phyloP scores from a whole-genome alignment of 2,113 vertebrate species.

The Mesocricetus auratus region DNA sequence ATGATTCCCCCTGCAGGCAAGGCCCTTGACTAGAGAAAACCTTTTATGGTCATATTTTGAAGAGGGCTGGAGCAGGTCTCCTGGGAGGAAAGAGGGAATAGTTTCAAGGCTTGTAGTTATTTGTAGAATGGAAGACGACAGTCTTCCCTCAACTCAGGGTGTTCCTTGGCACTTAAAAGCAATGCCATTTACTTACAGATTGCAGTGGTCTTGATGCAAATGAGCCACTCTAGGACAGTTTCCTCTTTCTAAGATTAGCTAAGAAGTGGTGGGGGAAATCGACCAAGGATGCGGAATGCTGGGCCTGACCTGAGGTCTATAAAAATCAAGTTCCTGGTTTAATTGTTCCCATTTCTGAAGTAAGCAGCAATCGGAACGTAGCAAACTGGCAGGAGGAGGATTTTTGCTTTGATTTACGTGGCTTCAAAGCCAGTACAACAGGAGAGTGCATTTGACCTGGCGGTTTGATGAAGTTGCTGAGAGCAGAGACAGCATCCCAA shows the following conservation, averaged over 20 bases:
- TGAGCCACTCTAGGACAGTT: constrained; percentile 63
- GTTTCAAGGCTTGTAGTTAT: constrained; percentile 63
- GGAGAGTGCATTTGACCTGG: background rate
- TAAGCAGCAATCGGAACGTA: constrained; percentile 68
- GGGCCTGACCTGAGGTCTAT: constrained; percentile 60
- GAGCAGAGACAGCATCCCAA: background rate
- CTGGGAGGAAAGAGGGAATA: constrained; percentile 47
- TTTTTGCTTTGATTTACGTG: constrained; percentile 44
- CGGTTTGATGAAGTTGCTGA: background rate
- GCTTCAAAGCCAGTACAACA: background rate
- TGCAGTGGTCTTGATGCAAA: constrained; percentile 70
- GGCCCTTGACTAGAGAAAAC: background rate
- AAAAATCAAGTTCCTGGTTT: constrained; percentile 68
- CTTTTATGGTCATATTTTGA: constrained; percentile 48
- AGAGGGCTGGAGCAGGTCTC: background rate
- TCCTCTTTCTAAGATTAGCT: constrained; percentile 64
- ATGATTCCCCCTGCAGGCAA: background rate
- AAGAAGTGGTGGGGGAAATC: constrained; percentile 52
- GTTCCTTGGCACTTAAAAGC: constrained; percentile 73
- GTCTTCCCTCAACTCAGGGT: constrained; percentile 51
- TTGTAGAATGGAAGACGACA: constrained; percentile 65
- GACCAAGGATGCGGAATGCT: constrained; percentile 52
- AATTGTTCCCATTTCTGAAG: constrained; percentile 73
- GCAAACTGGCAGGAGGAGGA: constrained; percentile 34
- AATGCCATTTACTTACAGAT: constrained; percentile 76